A percentile compares a stretch with the other conserved stretches of the same genome.
phyloP scores from a whole-genome alignment of 2,797 vertebrate genomes.

The Chelonia mydas region DNA sequence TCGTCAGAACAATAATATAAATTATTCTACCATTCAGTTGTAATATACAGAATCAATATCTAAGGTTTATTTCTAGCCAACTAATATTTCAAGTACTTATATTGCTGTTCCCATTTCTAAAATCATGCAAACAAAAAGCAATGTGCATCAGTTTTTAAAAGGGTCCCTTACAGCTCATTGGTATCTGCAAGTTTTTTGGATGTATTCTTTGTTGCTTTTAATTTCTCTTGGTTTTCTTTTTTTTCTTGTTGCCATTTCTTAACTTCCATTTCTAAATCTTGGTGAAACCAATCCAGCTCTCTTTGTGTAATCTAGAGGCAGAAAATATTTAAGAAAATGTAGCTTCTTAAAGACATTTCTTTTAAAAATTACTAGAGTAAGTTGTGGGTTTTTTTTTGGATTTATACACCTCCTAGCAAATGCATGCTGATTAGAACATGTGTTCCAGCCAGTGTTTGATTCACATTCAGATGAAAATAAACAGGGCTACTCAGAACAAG shows the following conservation, averaged over 20 bases:
- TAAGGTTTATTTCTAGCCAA: background rate
- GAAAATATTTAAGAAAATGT: background rate
- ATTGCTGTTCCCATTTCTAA: background rate
- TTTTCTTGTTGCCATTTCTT: conserved; percentile 93
- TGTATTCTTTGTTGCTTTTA: conserved; percentile 85
- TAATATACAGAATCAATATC: background rate
- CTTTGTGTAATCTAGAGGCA: conserved; percentile 85
- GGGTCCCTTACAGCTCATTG: conserved; percentile 81
- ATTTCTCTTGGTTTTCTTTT: conserved; percentile 87
- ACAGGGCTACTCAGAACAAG: background rate
- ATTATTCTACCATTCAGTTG: background rate
- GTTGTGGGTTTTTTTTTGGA: background rate
- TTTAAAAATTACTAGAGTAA: background rate
- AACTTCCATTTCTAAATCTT: conserved; percentile 87
- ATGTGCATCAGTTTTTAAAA: background rate
- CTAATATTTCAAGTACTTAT: background rate
- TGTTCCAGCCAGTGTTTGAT: background rate
- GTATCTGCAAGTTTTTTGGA: conserved; percentile 81
- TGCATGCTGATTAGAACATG: background rate
- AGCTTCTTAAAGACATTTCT: accelerated
- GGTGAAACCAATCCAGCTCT: conserved; percentile 88
- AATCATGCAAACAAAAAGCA: background rate
- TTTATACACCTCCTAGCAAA: background rate
- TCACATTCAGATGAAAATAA: background rate
- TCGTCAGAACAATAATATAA: background rate